Evolutionary conservation across 2,888 invertebrate genomes (phyloP).

Genomic region (Baccha elongata): DNA sequence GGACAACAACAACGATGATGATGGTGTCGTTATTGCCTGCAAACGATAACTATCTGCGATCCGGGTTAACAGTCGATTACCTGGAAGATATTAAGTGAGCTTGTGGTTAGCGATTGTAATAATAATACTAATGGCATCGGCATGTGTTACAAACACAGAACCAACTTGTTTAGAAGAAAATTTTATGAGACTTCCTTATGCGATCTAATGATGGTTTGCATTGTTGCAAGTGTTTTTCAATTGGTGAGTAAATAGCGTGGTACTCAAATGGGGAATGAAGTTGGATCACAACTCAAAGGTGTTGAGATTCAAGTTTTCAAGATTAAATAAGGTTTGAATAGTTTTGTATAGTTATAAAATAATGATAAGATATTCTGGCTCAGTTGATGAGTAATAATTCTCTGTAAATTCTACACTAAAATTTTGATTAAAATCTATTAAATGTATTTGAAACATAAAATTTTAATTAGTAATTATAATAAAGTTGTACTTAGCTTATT

Average conservation of each 20-base stretch:
- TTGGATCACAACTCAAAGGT: slow-evolving; percentile 13
- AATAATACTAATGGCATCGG: slow-evolving; percentile 27
- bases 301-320: neutral
- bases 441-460: no score
- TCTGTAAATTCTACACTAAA: no score
- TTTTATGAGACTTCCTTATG: slow-evolving; percentile 59
- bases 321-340: no score
- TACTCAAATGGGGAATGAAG: slow-evolving; percentile 23
- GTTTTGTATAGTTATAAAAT: no score
- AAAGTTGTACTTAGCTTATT: no score
- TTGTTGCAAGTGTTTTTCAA: slow-evolving; percentile 22
- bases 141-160: neutral
- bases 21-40: slow-evolving; percentile 66
- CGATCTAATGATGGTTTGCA: slow-evolving; percentile 29
- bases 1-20: slow-evolving; percentile 23
- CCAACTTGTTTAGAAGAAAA: neutral
- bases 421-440: no score
- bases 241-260: slow-evolving; percentile 30
- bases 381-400: no score
- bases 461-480: no score
- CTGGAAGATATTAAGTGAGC: slow-evolving; percentile 75
- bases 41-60: slow-evolving; percentile 80
- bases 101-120: slow-evolving; percentile 59
- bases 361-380: no score
- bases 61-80: slow-evolving; percentile 81